phyloP scores from a whole-genome alignment of 2,797 vertebrate genomes.

The Siniperca undulata region DNA sequence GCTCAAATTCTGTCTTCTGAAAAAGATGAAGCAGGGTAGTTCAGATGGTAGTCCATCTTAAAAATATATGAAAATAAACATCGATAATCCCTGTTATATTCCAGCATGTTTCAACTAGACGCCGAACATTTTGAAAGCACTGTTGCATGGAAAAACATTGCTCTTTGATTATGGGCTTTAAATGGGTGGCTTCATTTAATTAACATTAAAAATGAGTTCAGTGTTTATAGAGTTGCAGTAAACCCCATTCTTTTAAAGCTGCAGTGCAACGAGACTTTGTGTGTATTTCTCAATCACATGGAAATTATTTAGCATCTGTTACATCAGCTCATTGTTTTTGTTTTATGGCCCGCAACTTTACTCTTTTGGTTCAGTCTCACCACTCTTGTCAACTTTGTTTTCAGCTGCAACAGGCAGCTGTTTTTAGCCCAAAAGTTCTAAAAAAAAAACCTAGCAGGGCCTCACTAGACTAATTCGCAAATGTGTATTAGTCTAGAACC shows the following conservation, averaged over 20 bases:
- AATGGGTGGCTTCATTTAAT: not conserved
- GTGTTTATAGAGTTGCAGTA: not conserved
- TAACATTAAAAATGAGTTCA: not conserved
- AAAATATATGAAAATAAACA: not conserved
- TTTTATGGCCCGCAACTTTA: not conserved
- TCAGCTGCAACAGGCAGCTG: not conserved
- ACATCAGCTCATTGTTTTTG: not conserved
- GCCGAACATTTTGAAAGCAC: not conserved
- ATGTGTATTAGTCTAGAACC: too few species aligned
- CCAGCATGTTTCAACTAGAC: not conserved
- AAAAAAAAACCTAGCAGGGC: not conserved
- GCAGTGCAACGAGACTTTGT: not conserved
- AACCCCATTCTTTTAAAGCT: not conserved
- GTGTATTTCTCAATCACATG: not conserved
- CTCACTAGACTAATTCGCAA: too few species aligned
- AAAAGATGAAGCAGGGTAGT: not conserved
- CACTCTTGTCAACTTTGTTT: not conserved
- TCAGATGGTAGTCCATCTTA: not conserved
- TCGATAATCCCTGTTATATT: not conserved
- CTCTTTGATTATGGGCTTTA: not conserved
- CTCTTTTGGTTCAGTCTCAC: not conserved
- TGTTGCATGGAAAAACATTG: not conserved
- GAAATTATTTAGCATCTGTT: not conserved
- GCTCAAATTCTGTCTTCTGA: not conserved
- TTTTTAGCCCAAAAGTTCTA: not conserved